Evolutionary conservation across 2,113 vertebrate species (phyloP).

Genomic region (Elgaria multicarinata): DNA sequence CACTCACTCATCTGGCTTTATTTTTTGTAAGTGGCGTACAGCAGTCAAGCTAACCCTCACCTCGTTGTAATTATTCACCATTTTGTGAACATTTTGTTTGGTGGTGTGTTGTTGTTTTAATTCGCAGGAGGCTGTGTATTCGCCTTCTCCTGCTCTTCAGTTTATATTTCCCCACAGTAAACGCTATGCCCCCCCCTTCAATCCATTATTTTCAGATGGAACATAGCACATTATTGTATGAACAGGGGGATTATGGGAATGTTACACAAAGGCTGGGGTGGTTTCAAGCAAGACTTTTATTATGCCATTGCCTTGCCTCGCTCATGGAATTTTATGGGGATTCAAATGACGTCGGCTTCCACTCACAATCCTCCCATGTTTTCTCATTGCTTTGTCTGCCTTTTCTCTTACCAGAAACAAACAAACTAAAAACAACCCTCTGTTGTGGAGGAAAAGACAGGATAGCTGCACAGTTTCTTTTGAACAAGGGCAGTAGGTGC

Average conservation of each 20-base stretch:
- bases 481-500: too few relatives aligned
- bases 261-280: background rate
- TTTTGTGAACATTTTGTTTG: background rate
- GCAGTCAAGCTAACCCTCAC: background rate
- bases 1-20: background rate
- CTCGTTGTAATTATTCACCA: background rate
- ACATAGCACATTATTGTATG: background rate
- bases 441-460: too few relatives aligned
- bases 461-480: too few relatives aligned
- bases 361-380: too few relatives aligned
- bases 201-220: background rate
- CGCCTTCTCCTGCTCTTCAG: background rate
- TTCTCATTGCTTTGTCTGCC: too few relatives aligned
- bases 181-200: background rate
- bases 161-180: background rate
- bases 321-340: too few relatives aligned
- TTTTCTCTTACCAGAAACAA: too few relatives aligned
- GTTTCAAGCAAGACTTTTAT: background rate
- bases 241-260: background rate
- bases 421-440: too few relatives aligned
- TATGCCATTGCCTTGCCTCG: background rate
- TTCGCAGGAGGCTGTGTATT: background rate
- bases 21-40: background rate
- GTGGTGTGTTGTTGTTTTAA: background rate
- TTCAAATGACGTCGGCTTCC: too few relatives aligned